Percentiles rank a stretch among this genome's conserved stretches.
Conservation (phyloP, 2,113 vertebrate genomes). For the Cricetomys ansorgei region DNA sequence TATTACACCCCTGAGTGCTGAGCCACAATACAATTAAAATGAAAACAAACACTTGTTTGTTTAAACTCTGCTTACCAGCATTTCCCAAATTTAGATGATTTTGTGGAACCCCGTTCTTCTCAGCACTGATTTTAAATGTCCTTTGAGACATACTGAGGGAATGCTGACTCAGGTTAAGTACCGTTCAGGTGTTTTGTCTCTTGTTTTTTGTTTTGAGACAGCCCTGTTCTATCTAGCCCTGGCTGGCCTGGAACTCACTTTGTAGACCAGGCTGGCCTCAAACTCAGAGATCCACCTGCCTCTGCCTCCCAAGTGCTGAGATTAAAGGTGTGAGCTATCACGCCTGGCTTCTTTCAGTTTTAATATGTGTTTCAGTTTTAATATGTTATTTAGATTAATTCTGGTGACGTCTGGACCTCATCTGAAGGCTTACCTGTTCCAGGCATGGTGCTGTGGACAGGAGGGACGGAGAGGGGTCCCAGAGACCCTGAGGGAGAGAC, state of each 20-base stretch:
- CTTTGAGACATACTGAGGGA: neutral
- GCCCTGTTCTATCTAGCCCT: neutral
- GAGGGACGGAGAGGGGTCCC: conserved; percentile 91
- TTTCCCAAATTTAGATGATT: neutral
- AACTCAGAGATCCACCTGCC: too few relatives aligned
- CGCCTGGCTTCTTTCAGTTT: neutral
- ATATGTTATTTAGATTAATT: neutral
- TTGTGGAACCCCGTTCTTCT: neutral
- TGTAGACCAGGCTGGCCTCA: neutral
- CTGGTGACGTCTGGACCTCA: neutral
- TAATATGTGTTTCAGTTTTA: too few relatives aligned
- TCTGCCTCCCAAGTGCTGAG: neutral
- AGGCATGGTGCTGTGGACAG: conserved; percentile 89
- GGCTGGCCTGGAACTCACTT: neutral
- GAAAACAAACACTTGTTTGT: neutral
- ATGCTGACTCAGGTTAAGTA: neutral
- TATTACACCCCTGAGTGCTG: neutral
- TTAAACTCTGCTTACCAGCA: neutral
- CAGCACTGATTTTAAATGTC: neutral
- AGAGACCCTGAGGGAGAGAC: conserved; percentile 92
- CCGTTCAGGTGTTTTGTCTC: neutral
- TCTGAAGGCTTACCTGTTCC: conserved; percentile 87
- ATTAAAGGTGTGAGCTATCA: neutral
- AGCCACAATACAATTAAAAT: neutral
- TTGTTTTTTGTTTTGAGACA: neutral